Conservation (phyloP, 2,113 vertebrate genomes). For the Gadus macrocephalus region DNA sequence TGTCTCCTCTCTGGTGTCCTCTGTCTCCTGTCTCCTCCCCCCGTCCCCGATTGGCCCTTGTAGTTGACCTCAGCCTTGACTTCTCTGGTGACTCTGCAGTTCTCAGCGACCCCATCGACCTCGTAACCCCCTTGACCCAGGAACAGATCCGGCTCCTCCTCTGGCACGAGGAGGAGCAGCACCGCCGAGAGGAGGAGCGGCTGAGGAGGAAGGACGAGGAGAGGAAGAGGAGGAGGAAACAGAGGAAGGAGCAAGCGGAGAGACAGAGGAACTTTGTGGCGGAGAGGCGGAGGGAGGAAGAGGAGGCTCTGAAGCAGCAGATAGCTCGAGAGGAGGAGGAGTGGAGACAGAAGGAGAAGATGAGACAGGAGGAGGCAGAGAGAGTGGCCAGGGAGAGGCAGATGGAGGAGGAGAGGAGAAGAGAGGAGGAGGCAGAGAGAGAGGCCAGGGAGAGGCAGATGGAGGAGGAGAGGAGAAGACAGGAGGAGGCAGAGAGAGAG, state of each 20-base stretch:
- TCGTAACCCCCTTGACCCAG: conserved; percentile 31
- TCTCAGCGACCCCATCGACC: conserved; percentile 56
- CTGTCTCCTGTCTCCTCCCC: conserved; percentile 15
- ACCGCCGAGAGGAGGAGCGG: conserved; percentile 37
- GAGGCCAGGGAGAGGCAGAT: conserved; percentile 12
- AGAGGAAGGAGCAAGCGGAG: conserved; percentile 18
- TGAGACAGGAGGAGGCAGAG: conserved; percentile 22
- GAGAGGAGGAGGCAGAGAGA: background rate
- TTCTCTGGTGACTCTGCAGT: conserved; percentile 84
- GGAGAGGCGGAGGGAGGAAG: conserved; percentile 20
- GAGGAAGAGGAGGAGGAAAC: conserved; percentile 26
- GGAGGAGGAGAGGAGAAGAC: conserved; percentile 10
- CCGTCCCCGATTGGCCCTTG: conserved; percentile 31
- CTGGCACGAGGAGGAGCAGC: conserved; percentile 56
- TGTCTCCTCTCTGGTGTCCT: conserved; percentile 5
- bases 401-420: conserved; percentile 33
- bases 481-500: conserved; percentile 12
- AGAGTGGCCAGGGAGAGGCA: conserved; percentile 41
- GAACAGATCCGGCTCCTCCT: conserved; percentile 56
- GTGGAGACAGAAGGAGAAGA: conserved; percentile 7
- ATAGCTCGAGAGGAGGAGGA: conserved; percentile 26
- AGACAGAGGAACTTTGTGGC: conserved; percentile 28
- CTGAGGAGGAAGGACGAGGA: conserved; percentile 19
- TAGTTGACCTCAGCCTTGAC: conserved; percentile 56
- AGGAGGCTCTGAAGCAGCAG: conserved; percentile 18